These are phyloP conservation scores for Eumaeus atala DNA, from an alignment of 1,140 invertebrate genomes.

Conservation along the genomic window DNA sequence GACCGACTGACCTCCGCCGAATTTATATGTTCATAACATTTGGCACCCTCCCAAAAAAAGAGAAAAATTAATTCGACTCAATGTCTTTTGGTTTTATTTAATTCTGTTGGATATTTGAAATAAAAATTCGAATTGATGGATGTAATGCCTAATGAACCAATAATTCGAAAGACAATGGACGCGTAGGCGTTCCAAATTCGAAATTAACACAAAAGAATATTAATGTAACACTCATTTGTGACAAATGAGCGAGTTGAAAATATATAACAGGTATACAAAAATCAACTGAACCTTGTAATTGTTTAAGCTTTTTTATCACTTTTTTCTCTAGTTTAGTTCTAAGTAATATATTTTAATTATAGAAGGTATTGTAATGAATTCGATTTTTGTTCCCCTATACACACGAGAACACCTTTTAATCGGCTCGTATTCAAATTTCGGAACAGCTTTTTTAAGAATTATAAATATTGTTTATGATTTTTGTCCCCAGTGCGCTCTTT, in stretches of 20 bases:
- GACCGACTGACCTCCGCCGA: constrained; percentile 26
- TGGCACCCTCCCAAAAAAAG: constrained; percentile 24
- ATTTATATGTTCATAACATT: constrained; percentile 16
- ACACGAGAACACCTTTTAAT: constrained; percentile 42
- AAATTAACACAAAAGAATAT: constrained; percentile 71
- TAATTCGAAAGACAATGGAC: constrained; percentile 67
- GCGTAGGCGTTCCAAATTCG: constrained; percentile 60
- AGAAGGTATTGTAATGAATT: constrained; percentile 43
- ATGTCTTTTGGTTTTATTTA: constrained; percentile 22
- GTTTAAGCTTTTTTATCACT: no score
- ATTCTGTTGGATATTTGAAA: constrained; percentile 31
- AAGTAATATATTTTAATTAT: constrained; percentile 39
- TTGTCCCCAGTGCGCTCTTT: constrained; percentile 42
- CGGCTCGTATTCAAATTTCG: constrained; percentile 55
- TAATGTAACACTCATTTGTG: constrained; percentile 66
- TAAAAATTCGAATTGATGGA: constrained; percentile 54
- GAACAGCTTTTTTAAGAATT: constrained; percentile 49
- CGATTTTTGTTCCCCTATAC: constrained; percentile 39
- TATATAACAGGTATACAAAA: no score
- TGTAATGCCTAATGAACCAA: constrained; percentile 65
- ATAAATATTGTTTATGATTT: constrained; percentile 63
- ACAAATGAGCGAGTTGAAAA: no score
- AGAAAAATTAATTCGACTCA: constrained; percentile 18
- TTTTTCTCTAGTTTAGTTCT: no score
- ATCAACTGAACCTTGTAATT: no score